Conservation (phyloP, 2,797 vertebrate genomes). For the Pristis pectinata region DNA sequence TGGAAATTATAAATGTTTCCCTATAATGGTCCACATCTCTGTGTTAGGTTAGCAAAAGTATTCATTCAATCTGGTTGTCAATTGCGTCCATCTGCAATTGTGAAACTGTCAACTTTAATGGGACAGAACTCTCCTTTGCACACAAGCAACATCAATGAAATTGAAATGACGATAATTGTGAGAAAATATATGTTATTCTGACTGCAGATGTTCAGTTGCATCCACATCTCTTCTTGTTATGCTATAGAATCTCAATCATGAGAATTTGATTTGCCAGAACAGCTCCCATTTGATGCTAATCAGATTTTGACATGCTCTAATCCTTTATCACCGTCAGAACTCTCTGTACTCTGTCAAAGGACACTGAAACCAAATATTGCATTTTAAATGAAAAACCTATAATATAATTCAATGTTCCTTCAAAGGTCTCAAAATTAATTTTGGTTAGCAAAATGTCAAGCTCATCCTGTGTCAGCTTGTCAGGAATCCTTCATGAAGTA, state of each 20-base stretch:
- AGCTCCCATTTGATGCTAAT: constrained; percentile 14
- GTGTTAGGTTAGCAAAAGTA: background rate
- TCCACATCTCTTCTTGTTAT: background rate
- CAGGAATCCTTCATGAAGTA: constrained; percentile 1
- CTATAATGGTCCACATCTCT: background rate
- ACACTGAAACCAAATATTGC: background rate
- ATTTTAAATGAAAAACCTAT: background rate
- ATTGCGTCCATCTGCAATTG: background rate
- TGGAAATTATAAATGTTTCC: background rate
- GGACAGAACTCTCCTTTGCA: background rate
- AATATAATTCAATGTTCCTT: constrained; percentile 2
- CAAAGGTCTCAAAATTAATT: constrained; percentile 7
- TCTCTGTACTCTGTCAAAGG: background rate
- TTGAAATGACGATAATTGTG: background rate
- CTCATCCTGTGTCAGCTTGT: background rate
- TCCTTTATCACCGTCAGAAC: background rate
- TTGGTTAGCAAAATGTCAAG: background rate
- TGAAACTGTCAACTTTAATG: background rate
- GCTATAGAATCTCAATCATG: background rate
- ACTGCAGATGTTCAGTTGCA: background rate
- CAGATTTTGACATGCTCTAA: background rate
- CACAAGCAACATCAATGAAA: background rate
- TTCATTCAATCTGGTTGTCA: background rate
- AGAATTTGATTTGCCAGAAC: background rate
- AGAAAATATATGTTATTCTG: background rate